Conservation (phyloP, 1,140 invertebrate genomes). For the Sarcophaga peregrina region DNA sequence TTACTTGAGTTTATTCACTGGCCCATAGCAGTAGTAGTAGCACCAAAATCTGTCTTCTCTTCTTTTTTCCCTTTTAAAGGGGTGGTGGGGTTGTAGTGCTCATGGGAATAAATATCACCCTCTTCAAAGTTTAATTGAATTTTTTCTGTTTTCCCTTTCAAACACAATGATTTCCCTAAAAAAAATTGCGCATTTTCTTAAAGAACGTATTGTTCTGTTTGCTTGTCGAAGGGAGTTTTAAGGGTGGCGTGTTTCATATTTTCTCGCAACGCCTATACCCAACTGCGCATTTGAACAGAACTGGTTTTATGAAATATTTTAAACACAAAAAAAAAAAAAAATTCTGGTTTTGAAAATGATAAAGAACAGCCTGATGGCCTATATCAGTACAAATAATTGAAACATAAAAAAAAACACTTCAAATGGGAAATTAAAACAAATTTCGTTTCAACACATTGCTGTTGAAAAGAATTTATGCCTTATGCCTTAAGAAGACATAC, state of each 20-base stretch:
- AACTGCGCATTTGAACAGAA: background rate
- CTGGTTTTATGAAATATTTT: background rate
- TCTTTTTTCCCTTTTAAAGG: background rate
- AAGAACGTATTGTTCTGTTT: background rate
- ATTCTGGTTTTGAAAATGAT: background rate
- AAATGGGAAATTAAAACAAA: background rate
- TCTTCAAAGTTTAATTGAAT: slow-evolving; percentile 6
- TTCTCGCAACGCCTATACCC: background rate
- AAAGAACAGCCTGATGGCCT: background rate
- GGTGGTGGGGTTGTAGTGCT: background rate
- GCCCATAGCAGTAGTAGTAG: background rate
- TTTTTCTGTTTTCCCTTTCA: background rate
- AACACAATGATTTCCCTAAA: background rate
- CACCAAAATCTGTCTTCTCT: background rate
- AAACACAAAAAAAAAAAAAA: background rate
- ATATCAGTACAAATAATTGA: too few relatives aligned
- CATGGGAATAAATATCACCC: background rate
- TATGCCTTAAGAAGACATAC: too few relatives aligned
- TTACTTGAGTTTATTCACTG: background rate
- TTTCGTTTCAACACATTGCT: background rate
- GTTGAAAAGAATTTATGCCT: too few relatives aligned
- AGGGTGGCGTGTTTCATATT: background rate
- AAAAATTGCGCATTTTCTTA: background rate
- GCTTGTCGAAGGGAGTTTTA: background rate
- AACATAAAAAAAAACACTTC: too few relatives aligned